Percentiles rank a stretch among this genome's conserved stretches.
Conservation (phyloP, 1,140 invertebrate species). For the Euura lappo region DNA sequence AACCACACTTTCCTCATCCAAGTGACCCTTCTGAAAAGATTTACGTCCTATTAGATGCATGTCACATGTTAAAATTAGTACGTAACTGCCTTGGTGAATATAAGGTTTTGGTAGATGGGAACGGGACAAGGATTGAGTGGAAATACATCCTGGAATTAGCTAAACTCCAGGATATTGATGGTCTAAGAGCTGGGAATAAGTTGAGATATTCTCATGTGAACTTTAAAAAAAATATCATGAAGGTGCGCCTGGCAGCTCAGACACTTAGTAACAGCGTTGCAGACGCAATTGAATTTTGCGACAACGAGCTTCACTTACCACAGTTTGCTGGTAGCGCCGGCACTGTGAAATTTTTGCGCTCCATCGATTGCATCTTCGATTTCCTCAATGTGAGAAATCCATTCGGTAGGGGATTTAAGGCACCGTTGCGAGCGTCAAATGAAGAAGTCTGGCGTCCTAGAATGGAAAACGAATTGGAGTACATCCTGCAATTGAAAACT, state of each 20-base stretch:
- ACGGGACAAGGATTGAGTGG: slow-evolving; percentile 33
- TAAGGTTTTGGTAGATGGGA: slow-evolving; percentile 33
- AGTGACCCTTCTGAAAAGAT: slow-evolving; percentile 13
- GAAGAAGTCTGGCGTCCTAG: not conserved
- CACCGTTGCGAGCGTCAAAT: not conserved
- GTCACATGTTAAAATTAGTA: slow-evolving; percentile 45
- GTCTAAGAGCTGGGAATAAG: slow-evolving; percentile 39
- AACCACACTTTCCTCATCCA: not conserved
- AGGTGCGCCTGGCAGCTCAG: slow-evolving; percentile 41
- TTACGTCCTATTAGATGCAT: slow-evolving; percentile 34
- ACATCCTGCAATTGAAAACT: not conserved
- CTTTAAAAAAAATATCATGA: slow-evolving; percentile 42
- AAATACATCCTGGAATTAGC: slow-evolving; percentile 34
- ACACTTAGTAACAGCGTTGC: slow-evolving; percentile 36
- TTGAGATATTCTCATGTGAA: slow-evolving; percentile 38
- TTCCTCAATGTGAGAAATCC: slow-evolving; percentile 17
- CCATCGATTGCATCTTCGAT: slow-evolving; percentile 10
- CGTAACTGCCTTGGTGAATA: slow-evolving; percentile 40
- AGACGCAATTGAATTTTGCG: slow-evolving; percentile 27
- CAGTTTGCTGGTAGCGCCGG: not conserved
- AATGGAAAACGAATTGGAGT: not conserved
- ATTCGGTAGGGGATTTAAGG: slow-evolving; percentile 14
- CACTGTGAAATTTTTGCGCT: not conserved
- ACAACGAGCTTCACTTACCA: not conserved
- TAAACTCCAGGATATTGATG: slow-evolving; percentile 35